phyloP scores from a whole-genome alignment of 2,113 vertebrate genomes.

The Hoplias malabaricus region DNA sequence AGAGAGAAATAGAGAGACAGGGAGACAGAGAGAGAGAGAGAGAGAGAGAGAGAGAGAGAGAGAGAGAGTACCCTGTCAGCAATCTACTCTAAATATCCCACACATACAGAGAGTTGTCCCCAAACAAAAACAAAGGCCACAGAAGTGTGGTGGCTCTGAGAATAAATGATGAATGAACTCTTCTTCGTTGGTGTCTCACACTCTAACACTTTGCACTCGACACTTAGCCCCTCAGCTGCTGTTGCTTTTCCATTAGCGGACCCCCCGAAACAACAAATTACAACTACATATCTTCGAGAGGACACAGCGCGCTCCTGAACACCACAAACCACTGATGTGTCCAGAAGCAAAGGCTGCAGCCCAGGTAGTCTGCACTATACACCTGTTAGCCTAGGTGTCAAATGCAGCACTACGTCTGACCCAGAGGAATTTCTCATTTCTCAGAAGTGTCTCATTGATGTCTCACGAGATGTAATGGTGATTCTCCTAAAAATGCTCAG shows the following conservation, averaged over 20 bases:
- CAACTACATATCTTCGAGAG: not conserved
- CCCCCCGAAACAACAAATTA: not conserved
- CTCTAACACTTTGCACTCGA: not conserved
- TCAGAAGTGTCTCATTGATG: too few species aligned
- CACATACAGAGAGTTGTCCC: not conserved
- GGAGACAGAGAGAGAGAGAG: not conserved
- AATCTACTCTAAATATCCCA: not conserved
- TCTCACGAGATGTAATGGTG: too few species aligned
- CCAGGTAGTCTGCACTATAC: too few species aligned
- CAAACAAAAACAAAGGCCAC: not conserved
- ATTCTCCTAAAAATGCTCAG: too few species aligned
- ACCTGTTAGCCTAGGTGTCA: too few species aligned
- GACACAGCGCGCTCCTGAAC: too few species aligned
- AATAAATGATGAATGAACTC: too few species aligned
- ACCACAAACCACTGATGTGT: too few species aligned
- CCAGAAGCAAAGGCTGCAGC: too few species aligned
- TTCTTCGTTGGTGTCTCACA: too few species aligned
- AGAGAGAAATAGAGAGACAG: not conserved
- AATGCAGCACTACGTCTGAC: too few species aligned
- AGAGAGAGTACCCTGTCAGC: constrained; percentile 8
- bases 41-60: not conserved
- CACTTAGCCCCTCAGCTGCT: not conserved
- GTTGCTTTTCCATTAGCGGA: not conserved
- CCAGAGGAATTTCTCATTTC: too few species aligned
- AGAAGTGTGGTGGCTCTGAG: not conserved